These are phyloP conservation scores for Cecropterus lyciades DNA, from an alignment of 1,140 invertebrate species.

Conservation along the genomic window DNA sequence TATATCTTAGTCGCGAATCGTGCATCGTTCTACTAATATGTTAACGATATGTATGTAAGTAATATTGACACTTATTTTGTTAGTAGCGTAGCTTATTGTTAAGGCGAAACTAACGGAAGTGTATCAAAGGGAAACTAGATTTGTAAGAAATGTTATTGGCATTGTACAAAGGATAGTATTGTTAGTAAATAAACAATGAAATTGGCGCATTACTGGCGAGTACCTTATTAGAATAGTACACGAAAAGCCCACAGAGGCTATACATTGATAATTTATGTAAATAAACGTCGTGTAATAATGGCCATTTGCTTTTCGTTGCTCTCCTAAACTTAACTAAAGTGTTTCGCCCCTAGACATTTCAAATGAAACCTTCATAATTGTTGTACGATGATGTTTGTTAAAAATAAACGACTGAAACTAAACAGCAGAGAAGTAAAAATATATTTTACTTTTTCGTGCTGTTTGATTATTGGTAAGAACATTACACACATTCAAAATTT, in stretches of 20 bases:
- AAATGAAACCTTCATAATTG: constrained; percentile 9
- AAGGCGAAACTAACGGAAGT: constrained; percentile 75
- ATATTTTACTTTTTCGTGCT: not conserved
- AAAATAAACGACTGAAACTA: no score
- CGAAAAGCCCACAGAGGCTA: constrained; percentile 77
- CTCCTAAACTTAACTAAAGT: constrained; percentile 53
- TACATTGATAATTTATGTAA: constrained; percentile 74
- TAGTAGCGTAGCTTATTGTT: constrained; percentile 75
- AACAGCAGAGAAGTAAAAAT: not conserved
- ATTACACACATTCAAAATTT: not conserved
- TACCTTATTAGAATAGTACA: constrained; percentile 83
- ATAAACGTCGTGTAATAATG: constrained; percentile 60
- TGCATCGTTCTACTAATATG: constrained; percentile 79
- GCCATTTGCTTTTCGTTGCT: constrained; percentile 70
- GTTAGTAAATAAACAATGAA: constrained; percentile 76
- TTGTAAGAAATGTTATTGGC: constrained; percentile 78
- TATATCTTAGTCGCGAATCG: constrained; percentile 70
- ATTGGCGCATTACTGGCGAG: constrained; percentile 84
- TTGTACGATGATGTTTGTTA: not conserved
- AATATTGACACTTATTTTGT: constrained; percentile 83
- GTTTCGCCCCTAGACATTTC: constrained; percentile 34
- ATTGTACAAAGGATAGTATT: constrained; percentile 83
- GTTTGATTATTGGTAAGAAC: not conserved
- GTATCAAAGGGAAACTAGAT: constrained; percentile 73
- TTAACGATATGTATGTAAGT: constrained; percentile 76